These are phyloP conservation scores for Entomyzon cyanotis DNA, from an alignment of 2,113 vertebrate species.

Conservation along the genomic window DNA sequence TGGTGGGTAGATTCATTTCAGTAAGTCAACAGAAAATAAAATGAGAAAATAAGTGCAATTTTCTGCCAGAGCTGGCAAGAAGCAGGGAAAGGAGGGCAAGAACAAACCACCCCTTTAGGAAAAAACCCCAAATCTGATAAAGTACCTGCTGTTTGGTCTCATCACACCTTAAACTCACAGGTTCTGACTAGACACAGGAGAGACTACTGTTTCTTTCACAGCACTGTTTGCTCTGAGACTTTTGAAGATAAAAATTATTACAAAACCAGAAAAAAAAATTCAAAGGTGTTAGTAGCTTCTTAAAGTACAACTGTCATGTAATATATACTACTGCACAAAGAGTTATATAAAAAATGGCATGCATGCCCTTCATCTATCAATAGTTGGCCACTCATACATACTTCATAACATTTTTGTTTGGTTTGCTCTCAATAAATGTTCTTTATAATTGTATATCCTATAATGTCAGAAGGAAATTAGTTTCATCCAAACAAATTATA, in stretches of 20 bases:
- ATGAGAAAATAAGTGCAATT: background rate
- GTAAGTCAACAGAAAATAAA: background rate
- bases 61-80: background rate
- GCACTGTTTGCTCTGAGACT: background rate
- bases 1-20: background rate
- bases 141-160: background rate
- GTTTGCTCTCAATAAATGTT: background rate
- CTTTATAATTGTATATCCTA: background rate
- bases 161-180: background rate
- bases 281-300: background rate
- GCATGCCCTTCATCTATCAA: background rate
- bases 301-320: background rate
- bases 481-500: background rate
- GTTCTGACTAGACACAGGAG: background rate
- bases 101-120: background rate
- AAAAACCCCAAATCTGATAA: background rate
- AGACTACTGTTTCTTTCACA: background rate
- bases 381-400: background rate
- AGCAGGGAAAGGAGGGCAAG: background rate
- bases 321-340: background rate
- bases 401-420: background rate
- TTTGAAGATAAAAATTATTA: background rate
- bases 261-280: background rate
- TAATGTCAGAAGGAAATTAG: background rate
- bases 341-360: background rate